These are phyloP conservation scores for Todus mexicanus DNA, from an alignment of 2,797 vertebrate genomes.

Conservation along the genomic window DNA sequence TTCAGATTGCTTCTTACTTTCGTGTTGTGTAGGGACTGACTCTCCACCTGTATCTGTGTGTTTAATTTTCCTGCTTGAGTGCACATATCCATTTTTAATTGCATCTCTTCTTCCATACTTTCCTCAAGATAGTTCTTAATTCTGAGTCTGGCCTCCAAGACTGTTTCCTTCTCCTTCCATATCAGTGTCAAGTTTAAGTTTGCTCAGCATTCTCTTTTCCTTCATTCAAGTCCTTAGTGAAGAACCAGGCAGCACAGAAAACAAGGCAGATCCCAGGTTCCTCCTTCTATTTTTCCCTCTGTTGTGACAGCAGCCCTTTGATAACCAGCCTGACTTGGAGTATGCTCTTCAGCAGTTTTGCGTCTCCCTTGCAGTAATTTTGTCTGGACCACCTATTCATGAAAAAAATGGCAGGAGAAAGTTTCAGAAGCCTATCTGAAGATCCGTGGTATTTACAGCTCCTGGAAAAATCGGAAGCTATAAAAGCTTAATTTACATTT, in stretches of 20 bases:
- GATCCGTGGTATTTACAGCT: background rate
- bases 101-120: background rate
- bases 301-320: background rate
- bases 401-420: background rate
- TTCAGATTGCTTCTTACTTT: background rate
- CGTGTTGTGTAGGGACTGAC: background rate
- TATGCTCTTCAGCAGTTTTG: background rate
- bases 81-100: background rate
- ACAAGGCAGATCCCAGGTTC: background rate
- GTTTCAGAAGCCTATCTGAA: background rate
- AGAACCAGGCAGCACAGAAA: background rate
- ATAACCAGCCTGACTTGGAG: background rate
- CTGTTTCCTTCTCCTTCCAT: background rate
- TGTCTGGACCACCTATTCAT: background rate
- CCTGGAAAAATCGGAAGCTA: background rate
- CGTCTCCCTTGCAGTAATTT: background rate
- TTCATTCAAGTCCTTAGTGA: background rate
- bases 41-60: background rate
- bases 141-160: background rate
- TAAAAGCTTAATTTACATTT: background rate
- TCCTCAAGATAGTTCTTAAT: background rate
- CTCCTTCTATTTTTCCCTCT: background rate
- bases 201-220: background rate
- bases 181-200: background rate
- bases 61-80: background rate